Evolutionary conservation across 2,888 invertebrate species (phyloP).

Genomic region (Diploptera punctata): DNA sequence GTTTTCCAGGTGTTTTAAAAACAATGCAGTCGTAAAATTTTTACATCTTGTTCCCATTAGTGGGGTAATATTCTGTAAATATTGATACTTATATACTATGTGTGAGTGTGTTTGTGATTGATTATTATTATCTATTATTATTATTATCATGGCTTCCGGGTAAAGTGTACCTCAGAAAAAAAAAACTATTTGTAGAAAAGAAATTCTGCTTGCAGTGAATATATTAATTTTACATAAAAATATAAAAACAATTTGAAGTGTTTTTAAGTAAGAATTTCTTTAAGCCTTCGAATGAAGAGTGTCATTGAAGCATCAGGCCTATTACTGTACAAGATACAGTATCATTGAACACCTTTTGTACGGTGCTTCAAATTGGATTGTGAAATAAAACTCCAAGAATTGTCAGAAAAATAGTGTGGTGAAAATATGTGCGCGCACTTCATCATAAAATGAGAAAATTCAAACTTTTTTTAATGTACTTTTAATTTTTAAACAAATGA

Average conservation of each 20-base stretch:
- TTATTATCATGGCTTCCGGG: slow-evolving; percentile 22
- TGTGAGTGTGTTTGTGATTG: slow-evolving; percentile 32
- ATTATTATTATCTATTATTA: slow-evolving; percentile 30
- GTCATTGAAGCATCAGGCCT: slow-evolving; percentile 11
- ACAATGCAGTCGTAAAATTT: slow-evolving; percentile 32
- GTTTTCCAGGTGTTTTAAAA: slow-evolving; percentile 16
- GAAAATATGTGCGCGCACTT: background rate
- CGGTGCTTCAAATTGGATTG: background rate
- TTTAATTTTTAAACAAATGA: slow-evolving; percentile 16
- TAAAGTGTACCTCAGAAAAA: slow-evolving; percentile 31
- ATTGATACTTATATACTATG: slow-evolving; percentile 28
- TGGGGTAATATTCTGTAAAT: slow-evolving; percentile 21
- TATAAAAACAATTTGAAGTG: too few relatives aligned
- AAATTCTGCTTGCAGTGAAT: background rate
- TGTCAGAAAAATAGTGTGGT: background rate
- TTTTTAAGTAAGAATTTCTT: background rate
- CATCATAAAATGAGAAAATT: background rate
- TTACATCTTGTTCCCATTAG: slow-evolving; percentile 32
- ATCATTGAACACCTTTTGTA: too few relatives aligned
- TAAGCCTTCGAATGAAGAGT: background rate
- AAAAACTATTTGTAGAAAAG: background rate
- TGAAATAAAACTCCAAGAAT: background rate
- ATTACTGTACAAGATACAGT: background rate
- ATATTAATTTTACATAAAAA: background rate
- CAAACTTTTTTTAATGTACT: slow-evolving; percentile 24